Percentiles rank a stretch among this genome's conserved stretches.
Evolutionary conservation across 2,888 invertebrate genomes (phyloP).

Genomic region (Hypena proboscidalis): DNA sequence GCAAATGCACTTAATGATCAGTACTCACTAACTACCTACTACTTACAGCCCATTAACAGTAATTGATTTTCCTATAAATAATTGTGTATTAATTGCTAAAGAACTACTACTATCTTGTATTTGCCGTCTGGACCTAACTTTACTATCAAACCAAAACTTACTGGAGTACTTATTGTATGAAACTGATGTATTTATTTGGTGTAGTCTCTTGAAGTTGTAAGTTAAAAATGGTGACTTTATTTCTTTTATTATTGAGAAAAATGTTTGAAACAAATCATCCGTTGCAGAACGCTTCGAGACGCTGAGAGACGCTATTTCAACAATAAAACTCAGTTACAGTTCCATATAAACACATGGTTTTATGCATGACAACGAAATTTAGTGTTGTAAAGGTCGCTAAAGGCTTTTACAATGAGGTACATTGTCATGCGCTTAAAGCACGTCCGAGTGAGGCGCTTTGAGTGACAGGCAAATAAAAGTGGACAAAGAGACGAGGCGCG

Average conservation of each 20-base stretch:
- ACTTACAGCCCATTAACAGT: no score
- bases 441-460: constrained; percentile 67
- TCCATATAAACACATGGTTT: constrained; percentile 70
- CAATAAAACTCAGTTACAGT: constrained; percentile 44
- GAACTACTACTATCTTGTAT: no score
- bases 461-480: constrained; percentile 81
- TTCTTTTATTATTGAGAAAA: neutral
- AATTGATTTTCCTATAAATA: no score
- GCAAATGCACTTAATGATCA: no score
- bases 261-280: constrained; percentile 12
- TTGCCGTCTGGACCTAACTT: no score
- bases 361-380: constrained; percentile 81
- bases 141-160: no score
- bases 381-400: constrained; percentile 71
- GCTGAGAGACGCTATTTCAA: constrained; percentile 35
- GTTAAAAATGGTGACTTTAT: constrained; percentile 17
- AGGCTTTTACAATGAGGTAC: constrained; percentile 71
- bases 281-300: constrained; percentile 45
- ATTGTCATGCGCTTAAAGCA: constrained; percentile 71
- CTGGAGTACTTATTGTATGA: no score
- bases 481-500: constrained; percentile 63
- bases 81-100: no score
- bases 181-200: no score
- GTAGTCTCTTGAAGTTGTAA: no score
- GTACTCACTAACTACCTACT: no score